Evolutionary conservation across 2,113 vertebrate species (phyloP).

Genomic region (Sphaerodactylus townsendi): DNA sequence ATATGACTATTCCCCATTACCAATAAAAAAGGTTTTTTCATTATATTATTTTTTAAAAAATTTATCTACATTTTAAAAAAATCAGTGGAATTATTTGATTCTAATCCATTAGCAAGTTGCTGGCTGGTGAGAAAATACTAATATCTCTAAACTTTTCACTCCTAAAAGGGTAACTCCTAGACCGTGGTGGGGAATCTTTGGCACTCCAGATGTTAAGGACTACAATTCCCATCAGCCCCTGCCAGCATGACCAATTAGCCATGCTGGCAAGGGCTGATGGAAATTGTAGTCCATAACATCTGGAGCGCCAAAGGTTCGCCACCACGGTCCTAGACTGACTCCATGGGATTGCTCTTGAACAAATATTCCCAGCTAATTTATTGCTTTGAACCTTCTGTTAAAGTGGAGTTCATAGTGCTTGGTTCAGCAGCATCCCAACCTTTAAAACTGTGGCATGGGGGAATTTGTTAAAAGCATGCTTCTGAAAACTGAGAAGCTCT

Average conservation of each 20-base stretch:
- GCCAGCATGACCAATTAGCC: no score
- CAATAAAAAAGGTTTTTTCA: neutral
- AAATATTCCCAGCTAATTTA: neutral
- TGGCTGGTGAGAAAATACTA: neutral
- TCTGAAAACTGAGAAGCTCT: neutral
- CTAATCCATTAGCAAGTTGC: neutral
- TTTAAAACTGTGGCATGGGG: conserved; percentile 59
- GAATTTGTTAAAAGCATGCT: conserved; percentile 82
- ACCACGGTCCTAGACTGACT: no score
- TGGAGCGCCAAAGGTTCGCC: no score
- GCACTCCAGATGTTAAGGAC: no score
- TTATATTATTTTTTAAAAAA: neutral
- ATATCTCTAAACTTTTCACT: neutral
- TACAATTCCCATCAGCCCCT: no score
- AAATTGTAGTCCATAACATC: no score
- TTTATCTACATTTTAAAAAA: neutral
- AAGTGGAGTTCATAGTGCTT: neutral
- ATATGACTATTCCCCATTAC: neutral
- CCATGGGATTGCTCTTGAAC: no score
- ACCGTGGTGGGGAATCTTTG: no score
- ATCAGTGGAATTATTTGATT: neutral
- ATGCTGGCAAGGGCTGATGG: no score
- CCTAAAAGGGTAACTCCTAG: neutral
- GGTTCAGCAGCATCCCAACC: neutral
- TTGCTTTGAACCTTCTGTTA: neutral